Evolutionary conservation across 2,113 vertebrate species (phyloP), one percentile per base, ranked within the genome.

Genomic region (Corythaixoides concolor): DNA sequence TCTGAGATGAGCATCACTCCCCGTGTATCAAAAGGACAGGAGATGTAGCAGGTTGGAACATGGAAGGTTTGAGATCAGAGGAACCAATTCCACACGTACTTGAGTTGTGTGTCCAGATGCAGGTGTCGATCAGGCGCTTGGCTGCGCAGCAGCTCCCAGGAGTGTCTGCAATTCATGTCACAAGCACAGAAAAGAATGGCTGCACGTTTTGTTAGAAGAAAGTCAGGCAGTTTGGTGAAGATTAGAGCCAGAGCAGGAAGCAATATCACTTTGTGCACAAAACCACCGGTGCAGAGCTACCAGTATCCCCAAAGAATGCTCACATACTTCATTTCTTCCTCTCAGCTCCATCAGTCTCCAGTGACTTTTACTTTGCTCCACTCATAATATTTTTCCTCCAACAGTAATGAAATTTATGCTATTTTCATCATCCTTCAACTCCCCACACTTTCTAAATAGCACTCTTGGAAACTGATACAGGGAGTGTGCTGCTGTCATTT

Each of bases 51-150:
- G 39, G 52, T 1, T 66, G 73, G 56, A 60, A 50, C 4, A 15
- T 5, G 37, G 37, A 49, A 45, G 32, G 15, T 10, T 21, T n/a
- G 28, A 41, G 47, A 75, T 24, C 35, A 66, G 35, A 87, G 49
- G 43, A 91, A 12, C 1, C 1, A 14, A 33, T 24, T 35, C 39
- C 81, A 37, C 2, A 1, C 0, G 2, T 20, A 28, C 16, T 32
- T 4, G 7, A 58, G 32, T 3, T 64, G 27, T 21, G 30, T 6
- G 50, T 14, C 24, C 32, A 24, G 11, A 4, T 35, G 32, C 52
- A 4, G 1, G 39, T 33, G 75, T 12, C 49, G 27, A 3, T 37
- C 1, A 3, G 45, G 69, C 23, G 8, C 66, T 50, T 50, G 67
- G 69, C 58, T 63, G 28, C 60, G 35, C 45, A 28, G 50, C 4